phyloP scores from a whole-genome alignment of 2,888 invertebrate genomes.

The Acleris laterana region DNA sequence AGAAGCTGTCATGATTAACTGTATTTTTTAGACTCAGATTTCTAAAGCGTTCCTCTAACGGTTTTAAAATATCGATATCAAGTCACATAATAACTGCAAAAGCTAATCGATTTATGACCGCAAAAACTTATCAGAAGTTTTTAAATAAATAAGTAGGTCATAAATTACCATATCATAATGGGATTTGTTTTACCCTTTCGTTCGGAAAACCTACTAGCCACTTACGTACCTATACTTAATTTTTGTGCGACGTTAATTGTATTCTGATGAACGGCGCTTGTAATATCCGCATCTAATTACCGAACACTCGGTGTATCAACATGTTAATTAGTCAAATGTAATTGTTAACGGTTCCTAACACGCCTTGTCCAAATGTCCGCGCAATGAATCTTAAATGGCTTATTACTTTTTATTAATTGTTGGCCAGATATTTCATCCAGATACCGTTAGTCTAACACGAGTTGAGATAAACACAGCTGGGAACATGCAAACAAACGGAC shows the following conservation, averaged over 20 bases:
- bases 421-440: conserved; percentile 9
- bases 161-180: too few species aligned
- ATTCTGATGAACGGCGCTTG: background rate
- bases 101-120: too few species aligned
- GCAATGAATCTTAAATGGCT: conserved; percentile 17
- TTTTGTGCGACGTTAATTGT: too few species aligned
- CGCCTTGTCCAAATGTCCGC: conserved; percentile 7
- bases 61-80: too few species aligned
- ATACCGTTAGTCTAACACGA: conserved; percentile 19
- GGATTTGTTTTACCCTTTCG: too few species aligned
- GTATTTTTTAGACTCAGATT: too few species aligned
- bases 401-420: conserved; percentile 9
- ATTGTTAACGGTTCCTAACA: conserved; percentile 29
- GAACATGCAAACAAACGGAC: conserved; percentile 12
- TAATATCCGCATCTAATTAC: background rate
- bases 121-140: too few species aligned
- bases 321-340: conserved; percentile 26
- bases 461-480: conserved; percentile 18
- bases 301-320: background rate
- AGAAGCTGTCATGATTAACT: conserved; percentile 1
- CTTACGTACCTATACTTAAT: too few species aligned
- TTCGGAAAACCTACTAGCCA: too few species aligned
- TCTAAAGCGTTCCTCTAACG: too few species aligned
- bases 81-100: too few species aligned
- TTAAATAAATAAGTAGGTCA: too few species aligned